A percentile compares a stretch with the other conserved stretches of the same genome.
These are phyloP conservation scores for Daktulosphaira vitifoliae DNA, from an alignment of 1,140 invertebrate species.

Conservation along the genomic window DNA sequence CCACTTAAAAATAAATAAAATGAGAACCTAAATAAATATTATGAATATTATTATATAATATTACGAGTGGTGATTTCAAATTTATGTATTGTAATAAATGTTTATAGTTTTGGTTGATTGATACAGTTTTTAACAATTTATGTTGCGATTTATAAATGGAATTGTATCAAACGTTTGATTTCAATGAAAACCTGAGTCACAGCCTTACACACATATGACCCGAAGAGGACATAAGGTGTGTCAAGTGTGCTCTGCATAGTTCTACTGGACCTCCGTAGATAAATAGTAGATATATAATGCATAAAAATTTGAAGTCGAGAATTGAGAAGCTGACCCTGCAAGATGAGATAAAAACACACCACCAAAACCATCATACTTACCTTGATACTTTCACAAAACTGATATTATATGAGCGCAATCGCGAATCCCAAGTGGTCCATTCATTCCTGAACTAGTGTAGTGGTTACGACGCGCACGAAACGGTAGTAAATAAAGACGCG, in stretches of 20 bases:
- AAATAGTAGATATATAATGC: no score
- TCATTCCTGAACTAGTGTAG: slow-evolving; percentile 24
- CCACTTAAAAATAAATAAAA: no score
- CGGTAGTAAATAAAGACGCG: slow-evolving; percentile 18
- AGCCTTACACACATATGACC: no score
- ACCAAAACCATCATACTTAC: slow-evolving; percentile 15
- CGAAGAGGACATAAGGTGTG: slow-evolving; percentile 22
- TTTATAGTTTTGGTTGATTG: no score
- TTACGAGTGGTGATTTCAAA: no score
- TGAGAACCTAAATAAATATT: no score
- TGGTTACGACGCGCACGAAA: slow-evolving; percentile 24
- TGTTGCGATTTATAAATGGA: background rate
- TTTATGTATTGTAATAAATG: no score
- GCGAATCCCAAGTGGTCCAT: slow-evolving; percentile 27
- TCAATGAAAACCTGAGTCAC: no score
- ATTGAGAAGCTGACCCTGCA: slow-evolving; percentile 25
- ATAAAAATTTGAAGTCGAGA: background rate
- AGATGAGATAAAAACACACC: slow-evolving; percentile 21
- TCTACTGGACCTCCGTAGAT: slow-evolving; percentile 6
- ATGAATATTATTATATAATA: no score
- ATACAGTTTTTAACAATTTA: no score
- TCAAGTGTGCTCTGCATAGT: slow-evolving; percentile 11
- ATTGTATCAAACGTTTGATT: no score
- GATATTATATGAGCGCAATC: slow-evolving; percentile 30
- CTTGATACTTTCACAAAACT: slow-evolving; percentile 32